Conservation (phyloP, 2,797 vertebrate genomes). For the Melanotaenia nigrans region DNA sequence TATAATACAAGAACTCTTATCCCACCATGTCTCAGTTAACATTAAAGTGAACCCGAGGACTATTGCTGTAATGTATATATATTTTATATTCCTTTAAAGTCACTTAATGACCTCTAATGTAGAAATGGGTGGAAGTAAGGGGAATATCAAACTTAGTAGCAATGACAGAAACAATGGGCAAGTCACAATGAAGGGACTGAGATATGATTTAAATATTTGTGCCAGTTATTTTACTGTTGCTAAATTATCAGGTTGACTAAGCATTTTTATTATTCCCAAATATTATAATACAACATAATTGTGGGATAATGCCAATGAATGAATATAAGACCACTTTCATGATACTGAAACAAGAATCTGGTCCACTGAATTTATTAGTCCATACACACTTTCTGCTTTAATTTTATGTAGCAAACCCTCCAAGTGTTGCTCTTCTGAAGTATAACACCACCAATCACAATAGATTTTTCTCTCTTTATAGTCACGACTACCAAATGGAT, state of each 20-base stretch:
- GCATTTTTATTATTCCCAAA: too few relatives aligned
- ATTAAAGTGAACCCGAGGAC: constrained; percentile 7
- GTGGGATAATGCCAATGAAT: too few relatives aligned
- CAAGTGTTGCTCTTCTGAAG: too few relatives aligned
- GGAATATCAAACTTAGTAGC: constrained; percentile 5
- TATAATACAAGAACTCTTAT: constrained; percentile 20
- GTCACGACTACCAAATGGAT: too few relatives aligned
- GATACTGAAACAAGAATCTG: neutral
- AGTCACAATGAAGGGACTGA: constrained; percentile 13
- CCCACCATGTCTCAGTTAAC: constrained; percentile 21
- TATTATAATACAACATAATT: too few relatives aligned
- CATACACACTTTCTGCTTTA: neutral
- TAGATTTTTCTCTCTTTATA: too few relatives aligned
- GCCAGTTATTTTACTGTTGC: too few relatives aligned
- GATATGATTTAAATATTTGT: constrained; percentile 18
- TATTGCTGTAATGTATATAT: neutral
- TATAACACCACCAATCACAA: too few relatives aligned
- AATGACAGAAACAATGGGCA: constrained; percentile 9
- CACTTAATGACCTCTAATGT: neutral
- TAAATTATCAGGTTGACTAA: too few relatives aligned
- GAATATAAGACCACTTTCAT: neutral
- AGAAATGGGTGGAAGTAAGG: neutral
- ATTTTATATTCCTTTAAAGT: neutral
- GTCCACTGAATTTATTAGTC: neutral
- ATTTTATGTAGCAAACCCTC: neutral